Base-by-base conservation (phyloP, 2,888 invertebrate species). In the Netelia fuscicornis region DNA sequence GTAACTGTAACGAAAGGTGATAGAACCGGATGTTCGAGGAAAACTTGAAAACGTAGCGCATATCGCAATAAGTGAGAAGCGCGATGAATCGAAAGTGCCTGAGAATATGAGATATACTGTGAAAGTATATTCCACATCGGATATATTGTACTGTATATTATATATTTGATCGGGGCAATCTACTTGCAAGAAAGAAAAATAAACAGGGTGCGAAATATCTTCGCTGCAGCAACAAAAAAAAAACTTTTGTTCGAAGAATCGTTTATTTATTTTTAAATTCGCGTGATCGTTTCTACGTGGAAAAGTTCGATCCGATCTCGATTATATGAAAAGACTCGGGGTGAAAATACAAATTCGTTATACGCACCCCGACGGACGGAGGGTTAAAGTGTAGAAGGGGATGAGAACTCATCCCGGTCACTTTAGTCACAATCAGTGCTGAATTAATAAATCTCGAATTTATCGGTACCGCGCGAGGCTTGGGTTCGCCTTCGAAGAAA, bases 371-470 rank as follows among this genome's bases (percentile, higher is more conserved):
- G 48, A 3, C 11, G 13, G 13, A 48, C 13, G 20, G 20, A 13
- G 48, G 48, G 13, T 48, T 1, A 48, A 58, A n/a, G 44, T 44
- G 65, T n/a, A 60, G 30, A 58, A 48, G 71, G 23, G 11, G 37
- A 37, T 64, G 64, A 74, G 65, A 6, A 60, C 44, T 25, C 60
- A 83, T 74, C 65, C 54, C 65, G 87, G 84, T 87, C 86, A 86
- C 84, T 87, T 86, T 80, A 65, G 71, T 77, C 68, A 79, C 88
- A 81, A 86, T 89, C 86, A 83, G 81, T 81, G 79, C 84, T 80
- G 85, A 88, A 87, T 87, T 86, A 84, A 84, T 86, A 84, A 89
- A 88, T 85, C 86, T 78, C 80, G 70, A 83, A 68, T 89, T 89
- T 84, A 89, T 90, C 83, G 87, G 84, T 65, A 79, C 52, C 83